A percentile compares a stretch with the other conserved stretches of the same genome.
Evolutionary conservation across 2,113 vertebrate species (phyloP).

Genomic region (Platanista minor): DNA sequence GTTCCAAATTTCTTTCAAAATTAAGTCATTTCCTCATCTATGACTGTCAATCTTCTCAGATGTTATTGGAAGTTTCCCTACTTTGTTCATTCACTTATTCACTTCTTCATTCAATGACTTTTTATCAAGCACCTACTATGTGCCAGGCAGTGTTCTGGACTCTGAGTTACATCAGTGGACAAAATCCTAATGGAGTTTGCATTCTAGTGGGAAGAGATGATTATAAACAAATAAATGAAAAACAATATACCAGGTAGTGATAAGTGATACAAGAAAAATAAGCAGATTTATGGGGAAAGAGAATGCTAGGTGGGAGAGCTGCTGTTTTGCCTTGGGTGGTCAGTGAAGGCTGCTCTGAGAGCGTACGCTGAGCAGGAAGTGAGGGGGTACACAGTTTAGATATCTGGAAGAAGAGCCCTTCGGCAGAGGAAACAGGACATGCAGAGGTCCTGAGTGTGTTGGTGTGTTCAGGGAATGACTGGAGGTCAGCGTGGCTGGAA

Average conservation of each 20-base stretch:
- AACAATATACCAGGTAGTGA: not conserved
- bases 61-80: not conserved
- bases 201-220: not conserved
- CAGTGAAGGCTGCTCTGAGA: not conserved
- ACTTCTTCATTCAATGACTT: not conserved
- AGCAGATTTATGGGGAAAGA: not conserved
- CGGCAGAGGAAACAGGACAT: not conserved
- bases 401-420: not conserved
- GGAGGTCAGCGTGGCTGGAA: not conserved
- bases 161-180: not conserved
- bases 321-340: not conserved
- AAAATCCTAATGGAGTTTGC: not conserved
- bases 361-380: not conserved
- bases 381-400: accelerated
- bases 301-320: not conserved
- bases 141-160: not conserved
- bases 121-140: not conserved
- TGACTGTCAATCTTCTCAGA: not conserved
- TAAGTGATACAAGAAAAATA: not conserved
- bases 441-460: not conserved
- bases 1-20: conserved; percentile 18
- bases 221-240: not conserved
- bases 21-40: not conserved
- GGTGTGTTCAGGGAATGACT: not conserved
- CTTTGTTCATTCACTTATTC: not conserved